A percentile compares a stretch with the other conserved stretches of the same genome.
Conservation (phyloP, 2,113 vertebrate species). For the Marcusenius ussheri region DNA sequence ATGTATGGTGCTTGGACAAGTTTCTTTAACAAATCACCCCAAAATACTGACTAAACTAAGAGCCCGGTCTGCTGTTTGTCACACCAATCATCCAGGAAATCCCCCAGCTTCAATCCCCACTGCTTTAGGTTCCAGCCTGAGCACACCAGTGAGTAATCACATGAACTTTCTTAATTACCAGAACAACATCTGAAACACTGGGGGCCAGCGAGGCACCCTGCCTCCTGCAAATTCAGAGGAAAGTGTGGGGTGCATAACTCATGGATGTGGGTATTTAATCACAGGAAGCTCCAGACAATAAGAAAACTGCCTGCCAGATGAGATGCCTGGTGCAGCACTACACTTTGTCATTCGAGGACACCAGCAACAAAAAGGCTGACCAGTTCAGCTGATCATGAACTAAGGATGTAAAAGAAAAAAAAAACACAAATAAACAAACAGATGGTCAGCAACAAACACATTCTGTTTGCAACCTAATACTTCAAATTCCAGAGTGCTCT, state of each 20-base stretch:
- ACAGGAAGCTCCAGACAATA: neutral
- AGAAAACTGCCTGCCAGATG: neutral
- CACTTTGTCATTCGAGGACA: neutral
- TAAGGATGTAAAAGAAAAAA: neutral
- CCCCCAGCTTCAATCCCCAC: neutral
- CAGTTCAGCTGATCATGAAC: neutral
- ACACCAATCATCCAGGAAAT: neutral
- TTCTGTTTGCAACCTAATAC: neutral
- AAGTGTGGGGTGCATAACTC: neutral
- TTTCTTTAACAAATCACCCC: neutral
- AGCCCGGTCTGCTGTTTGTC: neutral
- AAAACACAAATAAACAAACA: neutral
- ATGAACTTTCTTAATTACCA: neutral
- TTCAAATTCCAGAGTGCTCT: neutral
- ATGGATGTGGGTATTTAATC: neutral
- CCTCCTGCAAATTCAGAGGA: neutral
- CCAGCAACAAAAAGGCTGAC: neutral
- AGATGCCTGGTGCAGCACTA: neutral
- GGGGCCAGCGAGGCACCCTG: neutral
- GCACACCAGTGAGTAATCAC: neutral
- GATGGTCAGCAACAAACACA: neutral
- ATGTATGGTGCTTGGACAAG: neutral
- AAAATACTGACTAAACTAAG: neutral
- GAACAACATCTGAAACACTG: neutral
- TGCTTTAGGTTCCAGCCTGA: neutral